Evolutionary conservation across 2,113 vertebrate genomes (phyloP), one percentile per base, ranked within the genome.

Genomic region (Eurystomus gularis): DNA sequence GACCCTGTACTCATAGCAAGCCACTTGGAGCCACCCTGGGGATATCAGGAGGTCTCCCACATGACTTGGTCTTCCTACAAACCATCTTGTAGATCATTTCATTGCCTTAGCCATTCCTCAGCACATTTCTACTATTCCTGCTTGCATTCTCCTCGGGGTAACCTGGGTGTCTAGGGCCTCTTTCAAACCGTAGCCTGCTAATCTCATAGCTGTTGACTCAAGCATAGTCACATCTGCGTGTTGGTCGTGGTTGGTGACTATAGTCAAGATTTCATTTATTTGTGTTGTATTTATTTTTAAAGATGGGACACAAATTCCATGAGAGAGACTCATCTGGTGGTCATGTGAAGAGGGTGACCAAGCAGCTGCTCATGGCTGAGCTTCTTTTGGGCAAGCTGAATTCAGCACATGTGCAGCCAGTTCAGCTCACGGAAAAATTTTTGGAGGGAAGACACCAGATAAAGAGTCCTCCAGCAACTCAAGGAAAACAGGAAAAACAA

Each of bases 291-390:
- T 86, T 95, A 92, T 95, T 91, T 95, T 95, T 92, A 87, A 95
- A 93, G 84, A 91, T 85, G 89, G 85, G 76, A 96, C 93, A 90
- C 28, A 81, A 77, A 85, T 97, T 96, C 96, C 96, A n/a, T 94
- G 68, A 83, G 42, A 90, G 12, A 54, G 40, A 94, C 79, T 97
- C 95, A 96, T 73, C 86, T 48, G 57, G 52, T 42, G 75, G 84
- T 97, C 92, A 94, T 71, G 89, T 84, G 96, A 81, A 57, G 75
- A 78, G 65, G 42, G 76, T 94, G 92, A 96, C 65, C 51, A 81
- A 70, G 93, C 79, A 55, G 61, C 77, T 75, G 39, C 77, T 86
- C 4, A 2, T 54, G 69, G 65, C 39, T 62, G 68, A 81, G 51
- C 49, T 52, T 3, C 71, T 77, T 75, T 33, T 6, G 20, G 70